Conservation (phyloP, 2,888 invertebrate genomes). For the Yponomeuta malinellus region DNA sequence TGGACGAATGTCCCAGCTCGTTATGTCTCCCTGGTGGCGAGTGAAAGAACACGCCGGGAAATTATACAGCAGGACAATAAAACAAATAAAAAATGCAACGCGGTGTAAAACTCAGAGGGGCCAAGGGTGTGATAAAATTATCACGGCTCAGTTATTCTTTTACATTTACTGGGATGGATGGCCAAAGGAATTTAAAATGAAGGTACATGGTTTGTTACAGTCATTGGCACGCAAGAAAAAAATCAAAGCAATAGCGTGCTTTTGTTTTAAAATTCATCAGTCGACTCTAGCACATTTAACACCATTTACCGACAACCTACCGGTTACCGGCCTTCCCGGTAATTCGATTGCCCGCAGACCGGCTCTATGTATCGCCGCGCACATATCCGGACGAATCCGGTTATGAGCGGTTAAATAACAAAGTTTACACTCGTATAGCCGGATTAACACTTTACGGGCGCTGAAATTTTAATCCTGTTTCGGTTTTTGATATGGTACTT, state of each 20-base stretch:
- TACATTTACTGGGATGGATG: neutral
- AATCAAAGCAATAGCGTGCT: too few relatives aligned
- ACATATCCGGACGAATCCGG: conserved; percentile 46
- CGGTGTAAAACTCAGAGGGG: neutral
- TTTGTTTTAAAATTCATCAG: too few relatives aligned
- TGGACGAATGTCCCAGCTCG: neutral
- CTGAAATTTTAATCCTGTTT: conserved; percentile 25
- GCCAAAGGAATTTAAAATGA: neutral
- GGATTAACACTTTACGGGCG: neutral
- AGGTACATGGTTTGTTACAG: neutral
- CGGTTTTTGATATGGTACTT: conserved; percentile 29
- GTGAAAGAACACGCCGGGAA: conserved; percentile 12
- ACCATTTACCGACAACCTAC: neutral
- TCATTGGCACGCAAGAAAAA: too few relatives aligned
- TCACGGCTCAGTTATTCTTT: neutral
- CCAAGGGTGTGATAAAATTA: neutral
- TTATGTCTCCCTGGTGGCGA: conserved; percentile 14
- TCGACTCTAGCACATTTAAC: too few relatives aligned
- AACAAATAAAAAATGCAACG: neutral
- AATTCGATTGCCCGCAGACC: conserved; percentile 49
- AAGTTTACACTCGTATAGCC: conserved; percentile 28
- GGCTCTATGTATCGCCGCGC: conserved; percentile 38
- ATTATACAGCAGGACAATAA: neutral
- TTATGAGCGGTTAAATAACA: conserved; percentile 39
- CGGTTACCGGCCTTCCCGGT: conserved; percentile 29